Base-by-base conservation (phyloP, 2,113 vertebrate genomes). In the Labeo catla region DNA sequence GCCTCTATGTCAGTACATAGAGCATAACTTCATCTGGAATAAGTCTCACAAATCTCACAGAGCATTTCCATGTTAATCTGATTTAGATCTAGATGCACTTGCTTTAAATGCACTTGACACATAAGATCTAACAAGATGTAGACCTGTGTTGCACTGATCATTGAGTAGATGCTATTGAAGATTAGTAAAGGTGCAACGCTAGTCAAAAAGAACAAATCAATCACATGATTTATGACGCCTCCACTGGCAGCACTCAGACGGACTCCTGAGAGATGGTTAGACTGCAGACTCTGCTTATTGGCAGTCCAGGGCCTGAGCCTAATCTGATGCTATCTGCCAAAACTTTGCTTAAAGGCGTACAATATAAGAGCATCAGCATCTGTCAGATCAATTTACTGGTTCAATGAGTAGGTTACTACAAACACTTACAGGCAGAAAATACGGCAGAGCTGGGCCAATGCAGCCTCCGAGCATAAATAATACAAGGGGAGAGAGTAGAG, bases 341-440 rank as follows among this genome's bases (percentile, higher is more conserved):
- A 87, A 74, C 45, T 82, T 76, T 15, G 68, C 86, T 87, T 84
- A 47, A 72, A 84, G 59, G 81, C 77, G 13, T 74, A 81, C 70
- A 84, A 78, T 77, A 78, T 73, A 84, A 72, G 70, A 36, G 84
- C 72, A 86, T 85, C 81, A 54, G 86, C 88, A 84, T 86, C 86
- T 89, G 81, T 82, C 66, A 76, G 79, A 84, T 88, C 78, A 85
- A 83, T 85, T 89, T 86, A 86, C 83, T 66, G 74, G 77, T 89
- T 87, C 88, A 89, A 83, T 86, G 87, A 83, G 86, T 63, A 68
- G 88, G 65, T 86, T 78, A 87, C 88, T 83, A 68, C 80, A 79
- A 84, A 87, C 81, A 86, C 78, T 57, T 86, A 77, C 73, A 76
- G 79, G 34, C 79, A 78, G 54, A 88, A 86, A 86, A 81, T 83